These are phyloP conservation scores for Syngnathus typhle DNA, from an alignment of 2,113 vertebrate genomes.

Conservation along the genomic window DNA sequence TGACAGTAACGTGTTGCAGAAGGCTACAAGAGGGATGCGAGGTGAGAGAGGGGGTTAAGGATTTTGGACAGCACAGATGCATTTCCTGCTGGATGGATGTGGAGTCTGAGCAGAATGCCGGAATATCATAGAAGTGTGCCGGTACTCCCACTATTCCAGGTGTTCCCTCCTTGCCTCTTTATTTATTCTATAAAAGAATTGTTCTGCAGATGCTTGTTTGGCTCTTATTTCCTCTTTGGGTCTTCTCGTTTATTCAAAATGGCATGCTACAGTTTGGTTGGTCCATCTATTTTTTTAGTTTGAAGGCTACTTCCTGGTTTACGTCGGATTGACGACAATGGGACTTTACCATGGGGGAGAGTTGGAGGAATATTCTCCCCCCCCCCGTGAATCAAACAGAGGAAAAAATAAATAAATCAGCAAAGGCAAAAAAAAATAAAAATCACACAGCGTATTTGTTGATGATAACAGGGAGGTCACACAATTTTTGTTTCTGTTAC, in stretches of 20 bases:
- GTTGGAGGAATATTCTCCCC: not conserved
- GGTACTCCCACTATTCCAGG: conserved; percentile 45
- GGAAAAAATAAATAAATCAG: not conserved
- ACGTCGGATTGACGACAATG: not conserved
- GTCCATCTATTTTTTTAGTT: not conserved
- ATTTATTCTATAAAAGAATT: conserved; percentile 15
- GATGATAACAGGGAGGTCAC: not conserved
- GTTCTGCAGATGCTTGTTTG: conserved; percentile 25
- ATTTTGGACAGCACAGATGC: conserved; percentile 28
- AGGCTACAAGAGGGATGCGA: conserved; percentile 16
- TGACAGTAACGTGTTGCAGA: conserved; percentile 32
- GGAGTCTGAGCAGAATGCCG: conserved; percentile 37
- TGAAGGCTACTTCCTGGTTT: not conserved
- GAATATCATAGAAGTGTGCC: conserved; percentile 38
- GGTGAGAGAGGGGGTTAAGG: conserved; percentile 13
- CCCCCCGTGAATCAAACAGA: not conserved
- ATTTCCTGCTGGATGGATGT: conserved; percentile 29
- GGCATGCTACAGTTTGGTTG: not conserved
- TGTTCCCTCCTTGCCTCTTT: conserved; percentile 24
- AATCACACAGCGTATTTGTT: not conserved
- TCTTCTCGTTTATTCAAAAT: not conserved
- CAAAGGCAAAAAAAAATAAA: not conserved
- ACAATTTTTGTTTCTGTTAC: not conserved
- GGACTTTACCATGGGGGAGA: not conserved
- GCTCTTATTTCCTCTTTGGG: not conserved